Percentiles rank a stretch among this genome's conserved stretches.
Evolutionary conservation across 2,113 vertebrate genomes (phyloP).

Genomic region (Rhinoptilus africanus): DNA sequence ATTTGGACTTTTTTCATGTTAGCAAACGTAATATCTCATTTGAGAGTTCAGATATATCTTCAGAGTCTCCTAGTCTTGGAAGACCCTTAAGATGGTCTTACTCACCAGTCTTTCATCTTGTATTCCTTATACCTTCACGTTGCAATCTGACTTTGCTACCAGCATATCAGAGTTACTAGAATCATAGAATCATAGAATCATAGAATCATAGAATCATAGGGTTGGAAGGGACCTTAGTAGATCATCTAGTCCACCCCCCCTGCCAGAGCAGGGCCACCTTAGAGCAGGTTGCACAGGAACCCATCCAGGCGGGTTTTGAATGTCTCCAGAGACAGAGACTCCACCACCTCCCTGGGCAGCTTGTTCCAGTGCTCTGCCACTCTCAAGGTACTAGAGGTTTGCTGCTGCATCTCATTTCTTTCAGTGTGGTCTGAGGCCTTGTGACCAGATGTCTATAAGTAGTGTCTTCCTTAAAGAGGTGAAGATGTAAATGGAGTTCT

Average conservation of each 20-base stretch:
- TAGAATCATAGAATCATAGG: too few species aligned
- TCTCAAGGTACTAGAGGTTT: not conserved
- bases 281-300: too few species aligned
- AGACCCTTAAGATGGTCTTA: not conserved
- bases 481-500: not conserved
- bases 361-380: too few species aligned
- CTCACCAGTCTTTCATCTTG: not conserved
- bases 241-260: too few species aligned
- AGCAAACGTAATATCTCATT: not conserved
- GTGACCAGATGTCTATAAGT: not conserved
- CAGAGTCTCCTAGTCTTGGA: not conserved
- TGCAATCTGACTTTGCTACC: not conserved
- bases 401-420: not conserved
- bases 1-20: not conserved
- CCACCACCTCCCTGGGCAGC: too few species aligned
- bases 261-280: too few species aligned
- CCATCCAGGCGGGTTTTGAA: too few species aligned
- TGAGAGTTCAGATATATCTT: not conserved
- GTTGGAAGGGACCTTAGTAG: too few species aligned
- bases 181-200: too few species aligned
- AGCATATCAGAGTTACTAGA: not conserved
- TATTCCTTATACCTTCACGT: not conserved
- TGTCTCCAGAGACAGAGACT: too few species aligned
- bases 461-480: not conserved
- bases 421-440: not conserved